A percentile compares a stretch with the other conserved stretches of the same genome.
phyloP scores from a whole-genome alignment of 1,140 invertebrate genomes.

The Drosophila takahashii region DNA sequence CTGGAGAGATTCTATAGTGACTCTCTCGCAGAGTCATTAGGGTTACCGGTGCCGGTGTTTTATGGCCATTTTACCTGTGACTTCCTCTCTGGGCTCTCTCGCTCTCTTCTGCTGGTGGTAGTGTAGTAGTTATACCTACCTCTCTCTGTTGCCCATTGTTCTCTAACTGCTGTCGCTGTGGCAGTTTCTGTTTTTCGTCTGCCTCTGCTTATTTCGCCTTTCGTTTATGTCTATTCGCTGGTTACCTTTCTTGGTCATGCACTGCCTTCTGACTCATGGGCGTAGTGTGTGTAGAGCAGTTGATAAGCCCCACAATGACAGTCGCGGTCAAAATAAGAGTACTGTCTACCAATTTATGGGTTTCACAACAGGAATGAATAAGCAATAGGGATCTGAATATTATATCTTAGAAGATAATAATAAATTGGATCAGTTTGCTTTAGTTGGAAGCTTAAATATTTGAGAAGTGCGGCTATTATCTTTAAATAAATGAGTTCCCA shows the following conservation, averaged over 20 bases:
- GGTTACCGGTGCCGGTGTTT: conserved; percentile 67
- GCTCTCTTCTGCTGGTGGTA: conserved; percentile 9
- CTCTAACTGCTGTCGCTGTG: conserved; percentile 61
- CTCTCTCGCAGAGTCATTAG: conserved; percentile 60
- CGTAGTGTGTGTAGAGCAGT: conserved; percentile 37
- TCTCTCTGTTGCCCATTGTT: conserved; percentile 48
- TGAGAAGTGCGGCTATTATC: neutral
- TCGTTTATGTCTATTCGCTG: conserved; percentile 63
- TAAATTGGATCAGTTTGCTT: neutral
- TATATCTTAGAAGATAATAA: no score
- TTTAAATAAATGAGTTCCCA: neutral
- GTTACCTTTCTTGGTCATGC: conserved; percentile 79
- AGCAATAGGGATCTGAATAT: no score
- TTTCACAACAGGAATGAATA: no score
- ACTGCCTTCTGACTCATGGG: conserved; percentile 69
- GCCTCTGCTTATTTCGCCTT: conserved; percentile 56
- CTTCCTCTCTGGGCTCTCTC: conserved; percentile 14
- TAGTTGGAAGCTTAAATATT: neutral
- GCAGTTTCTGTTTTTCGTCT: conserved; percentile 53
- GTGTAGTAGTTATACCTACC: neutral
- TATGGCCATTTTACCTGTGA: conserved; percentile 32
- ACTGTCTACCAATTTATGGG: neutral
- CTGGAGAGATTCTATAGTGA: neutral
- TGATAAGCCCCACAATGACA: conserved; percentile 59
- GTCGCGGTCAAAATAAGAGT: conserved; percentile 1